Percentiles rank a stretch among this genome's conserved stretches.
Evolutionary conservation across 2,797 vertebrate genomes (phyloP).

Genomic region (Uromys caudimaculatus): DNA sequence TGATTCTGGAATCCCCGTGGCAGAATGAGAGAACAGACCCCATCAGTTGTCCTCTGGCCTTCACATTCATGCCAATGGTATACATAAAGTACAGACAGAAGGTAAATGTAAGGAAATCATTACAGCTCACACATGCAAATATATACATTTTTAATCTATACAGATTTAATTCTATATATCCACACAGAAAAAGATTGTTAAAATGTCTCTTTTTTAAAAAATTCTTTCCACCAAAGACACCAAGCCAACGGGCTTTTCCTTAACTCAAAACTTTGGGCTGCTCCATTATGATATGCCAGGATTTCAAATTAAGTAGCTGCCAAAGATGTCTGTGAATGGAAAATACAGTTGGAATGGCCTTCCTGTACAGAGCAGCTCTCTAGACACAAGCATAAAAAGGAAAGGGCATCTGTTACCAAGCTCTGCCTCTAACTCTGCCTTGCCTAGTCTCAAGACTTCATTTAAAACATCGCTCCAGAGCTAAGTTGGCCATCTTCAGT

Average conservation of each 20-base stretch:
- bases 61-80: background rate
- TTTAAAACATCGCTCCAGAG: slow-evolving; percentile 49
- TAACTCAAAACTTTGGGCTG: slow-evolving; percentile 44
- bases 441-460: background rate
- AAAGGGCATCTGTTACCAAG: background rate
- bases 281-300: background rate
- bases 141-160: background rate
- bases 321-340: background rate
- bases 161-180: background rate
- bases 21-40: background rate
- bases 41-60: background rate
- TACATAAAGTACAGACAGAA: background rate
- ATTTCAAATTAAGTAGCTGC: slow-evolving; percentile 20
- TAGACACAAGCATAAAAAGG: background rate
- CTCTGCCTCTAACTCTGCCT: background rate
- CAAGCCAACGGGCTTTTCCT: slow-evolving; percentile 59
- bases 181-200: background rate
- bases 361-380: slow-evolving; percentile 3
- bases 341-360: slow-evolving; percentile 25
- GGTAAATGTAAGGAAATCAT: background rate
- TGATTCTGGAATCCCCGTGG: background rate
- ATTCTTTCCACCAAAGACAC: slow-evolving; percentile 46
- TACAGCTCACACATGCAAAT: background rate
- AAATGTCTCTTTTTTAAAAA: background rate
- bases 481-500: background rate